Conservation (phyloP, 2,113 vertebrate genomes). For the Reinhardtius hippoglossoides region DNA sequence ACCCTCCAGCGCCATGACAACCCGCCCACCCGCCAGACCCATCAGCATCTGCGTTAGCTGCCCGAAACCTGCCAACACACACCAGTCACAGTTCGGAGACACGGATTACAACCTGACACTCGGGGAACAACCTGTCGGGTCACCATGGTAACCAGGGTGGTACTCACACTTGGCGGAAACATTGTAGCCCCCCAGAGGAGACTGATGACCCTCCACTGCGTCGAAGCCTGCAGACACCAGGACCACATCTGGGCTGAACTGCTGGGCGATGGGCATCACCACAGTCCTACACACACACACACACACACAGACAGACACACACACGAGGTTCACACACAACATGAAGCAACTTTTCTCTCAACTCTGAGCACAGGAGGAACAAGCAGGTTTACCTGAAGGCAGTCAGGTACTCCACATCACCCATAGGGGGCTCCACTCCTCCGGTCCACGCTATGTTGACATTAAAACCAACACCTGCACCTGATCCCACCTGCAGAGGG, state of each 20-base stretch:
- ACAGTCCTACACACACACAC: conserved; percentile 61
- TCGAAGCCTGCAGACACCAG: conserved; percentile 78
- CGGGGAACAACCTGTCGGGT: neutral
- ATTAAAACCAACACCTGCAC: conserved; percentile 74
- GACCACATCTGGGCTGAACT: conserved; percentile 79
- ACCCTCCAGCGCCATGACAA: conserved; percentile 77
- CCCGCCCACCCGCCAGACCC: conserved; percentile 74
- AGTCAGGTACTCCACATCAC: conserved; percentile 76
- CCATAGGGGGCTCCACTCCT: conserved; percentile 78
- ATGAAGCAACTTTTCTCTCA: neutral
- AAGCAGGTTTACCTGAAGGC: conserved; percentile 67
- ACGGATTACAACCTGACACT: neutral
- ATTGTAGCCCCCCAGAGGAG: conserved; percentile 77
- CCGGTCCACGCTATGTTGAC: conserved; percentile 78
- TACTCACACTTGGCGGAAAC: conserved; percentile 77
- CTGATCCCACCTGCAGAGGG: conserved; percentile 72
- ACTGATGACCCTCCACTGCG: conserved; percentile 78
- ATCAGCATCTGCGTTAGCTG: conserved; percentile 76
- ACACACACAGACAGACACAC: conserved; percentile 1
- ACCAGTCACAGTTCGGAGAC: neutral
- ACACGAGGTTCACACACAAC: neutral
- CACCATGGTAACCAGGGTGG: neutral
- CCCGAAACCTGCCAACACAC: conserved; percentile 65
- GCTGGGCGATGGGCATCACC: conserved; percentile 77
- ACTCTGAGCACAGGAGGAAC: neutral